phyloP scores from a whole-genome alignment of 2,888 invertebrate genomes.

The Torymus aiolomorphi region DNA sequence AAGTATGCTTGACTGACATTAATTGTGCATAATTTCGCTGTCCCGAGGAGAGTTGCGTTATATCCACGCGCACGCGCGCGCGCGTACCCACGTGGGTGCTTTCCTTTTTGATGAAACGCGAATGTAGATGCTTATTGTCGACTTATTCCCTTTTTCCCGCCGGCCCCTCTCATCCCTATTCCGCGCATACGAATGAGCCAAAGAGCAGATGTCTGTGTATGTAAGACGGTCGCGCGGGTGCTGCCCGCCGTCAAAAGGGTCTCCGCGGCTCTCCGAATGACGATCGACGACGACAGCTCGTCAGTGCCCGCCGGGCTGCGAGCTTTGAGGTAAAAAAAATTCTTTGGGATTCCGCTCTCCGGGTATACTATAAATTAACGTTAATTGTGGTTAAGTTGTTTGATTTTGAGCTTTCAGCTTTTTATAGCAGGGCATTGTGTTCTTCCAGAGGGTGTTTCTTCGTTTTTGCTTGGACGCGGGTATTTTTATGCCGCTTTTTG shows the following conservation, averaged over 20 bases:
- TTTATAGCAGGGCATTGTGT: not conserved
- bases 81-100: constrained; percentile 43
- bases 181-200: constrained; percentile 52
- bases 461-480: no score
- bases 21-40: constrained; percentile 71
- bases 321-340: constrained; percentile 11
- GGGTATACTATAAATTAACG: constrained; percentile 45
- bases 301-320: not conserved
- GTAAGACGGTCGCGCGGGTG: not conserved
- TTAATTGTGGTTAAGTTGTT: constrained; percentile 38
- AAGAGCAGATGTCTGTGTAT: constrained; percentile 16
- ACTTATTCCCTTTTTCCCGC: not conserved
- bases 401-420: constrained; percentile 24
- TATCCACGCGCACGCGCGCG: not conserved
- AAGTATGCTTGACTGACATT: constrained; percentile 73
- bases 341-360: not conserved
- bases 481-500: no score
- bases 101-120: constrained; percentile 30
- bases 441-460: no score
- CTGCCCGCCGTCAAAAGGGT: constrained; percentile 35
- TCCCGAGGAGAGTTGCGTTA: constrained; percentile 39
- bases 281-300: constrained; percentile 33
- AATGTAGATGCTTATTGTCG: constrained; percentile 52
- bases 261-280: not conserved
- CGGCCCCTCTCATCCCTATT: not conserved